Evolutionary conservation across 1,140 invertebrate genomes (phyloP), one percentile per base, ranked within the genome.

Genomic region (Leguminivora glycinivorella): DNA sequence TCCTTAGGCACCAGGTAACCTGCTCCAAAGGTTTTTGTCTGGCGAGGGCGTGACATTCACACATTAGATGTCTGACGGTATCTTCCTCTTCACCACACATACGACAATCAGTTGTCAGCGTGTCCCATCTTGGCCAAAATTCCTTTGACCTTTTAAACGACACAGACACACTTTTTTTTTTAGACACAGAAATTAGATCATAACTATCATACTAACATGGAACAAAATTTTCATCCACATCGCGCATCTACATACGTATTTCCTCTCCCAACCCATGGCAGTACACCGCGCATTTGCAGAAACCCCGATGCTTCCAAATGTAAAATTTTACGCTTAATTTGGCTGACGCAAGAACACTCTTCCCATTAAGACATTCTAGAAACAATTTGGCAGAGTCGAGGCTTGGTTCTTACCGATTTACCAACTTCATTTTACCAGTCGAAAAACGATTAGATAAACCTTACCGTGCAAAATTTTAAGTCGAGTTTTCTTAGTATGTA

Each of bases 281-380:
- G 26, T 9, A 22, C 22, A 63, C 58, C 58, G 58, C 58, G 26
- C 58, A 63, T 63, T 63, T 63, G 58, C 26, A 63, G 10, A 9
- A 63, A 63, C 56, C 52, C 19, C 56, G 4, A 58, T 63, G 58
- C 26, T 63, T 25, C 6, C 26, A 63, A 26, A 63, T 63, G 58
- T 63, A 34, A 63, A 63, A 63, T 63, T 31, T 63, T 63, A 26
- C 58, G 58, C 58, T 63, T 63, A 63, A 63, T 63, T 63, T 63
- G 58, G 25, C 58, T 63, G 58, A 63, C 58, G 58, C 26, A 34
- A 63, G 58, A 63, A 63, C 58, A 63, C 25, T 63, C 58, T 63
- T 63, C 58, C 58, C 58, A 63, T 63, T 63, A 63, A 63, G 58
- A 63, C 58, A 25, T 63, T 63, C 58, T 63, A 29, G 58, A 63